Conservation (phyloP, 2,797 vertebrate species). For the Falco novaeseelandiae region DNA sequence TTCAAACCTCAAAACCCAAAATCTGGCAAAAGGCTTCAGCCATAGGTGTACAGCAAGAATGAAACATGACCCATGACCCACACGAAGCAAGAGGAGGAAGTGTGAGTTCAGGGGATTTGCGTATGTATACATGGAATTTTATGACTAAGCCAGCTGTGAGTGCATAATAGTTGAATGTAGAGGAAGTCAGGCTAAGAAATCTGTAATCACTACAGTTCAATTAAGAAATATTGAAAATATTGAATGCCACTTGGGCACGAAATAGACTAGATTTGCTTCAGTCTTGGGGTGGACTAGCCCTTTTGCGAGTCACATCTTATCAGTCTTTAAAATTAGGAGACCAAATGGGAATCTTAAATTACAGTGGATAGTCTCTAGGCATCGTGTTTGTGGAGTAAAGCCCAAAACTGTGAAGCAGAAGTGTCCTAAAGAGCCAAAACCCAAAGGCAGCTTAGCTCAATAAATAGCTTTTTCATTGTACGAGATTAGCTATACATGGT, state of each 20-base stretch:
- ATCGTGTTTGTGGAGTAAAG: background rate
- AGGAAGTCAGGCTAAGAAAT: background rate
- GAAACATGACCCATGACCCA: background rate
- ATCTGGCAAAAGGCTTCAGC: background rate
- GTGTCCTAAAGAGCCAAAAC: background rate
- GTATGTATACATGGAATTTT: background rate
- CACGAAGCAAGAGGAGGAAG: background rate
- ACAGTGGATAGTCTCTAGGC: background rate
- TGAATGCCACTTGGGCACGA: background rate
- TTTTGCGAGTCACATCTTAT: background rate
- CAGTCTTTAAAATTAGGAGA: background rate
- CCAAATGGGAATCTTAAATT: background rate
- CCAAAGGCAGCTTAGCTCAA: background rate
- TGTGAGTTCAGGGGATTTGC: background rate
- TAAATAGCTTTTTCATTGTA: background rate
- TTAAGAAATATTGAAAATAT: background rate
- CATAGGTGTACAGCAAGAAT: background rate
- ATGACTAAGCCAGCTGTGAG: background rate
- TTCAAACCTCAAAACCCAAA: background rate
- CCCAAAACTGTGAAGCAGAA: background rate
- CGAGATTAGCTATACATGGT: background rate
- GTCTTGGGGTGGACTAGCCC: background rate
- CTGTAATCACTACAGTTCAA: background rate
- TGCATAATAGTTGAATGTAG: background rate
- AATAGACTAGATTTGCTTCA: background rate